phyloP scores from a whole-genome alignment of 1,140 invertebrate genomes.

The Drosophila pallidifrons region DNA sequence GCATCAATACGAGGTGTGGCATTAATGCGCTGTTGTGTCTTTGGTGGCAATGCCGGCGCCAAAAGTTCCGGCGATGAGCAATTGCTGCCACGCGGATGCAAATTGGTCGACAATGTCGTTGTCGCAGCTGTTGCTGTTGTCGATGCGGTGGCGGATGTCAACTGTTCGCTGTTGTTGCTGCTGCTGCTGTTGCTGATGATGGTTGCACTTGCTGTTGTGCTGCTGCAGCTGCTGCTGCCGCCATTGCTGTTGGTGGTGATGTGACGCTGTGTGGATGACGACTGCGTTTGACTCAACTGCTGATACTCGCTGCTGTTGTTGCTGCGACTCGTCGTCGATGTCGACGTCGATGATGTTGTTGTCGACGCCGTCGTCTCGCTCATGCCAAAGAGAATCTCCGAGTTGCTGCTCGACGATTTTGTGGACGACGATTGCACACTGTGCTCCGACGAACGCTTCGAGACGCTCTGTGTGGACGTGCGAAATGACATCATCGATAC shows the following conservation, averaged over 20 bases:
- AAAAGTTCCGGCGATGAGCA: conserved; percentile 41
- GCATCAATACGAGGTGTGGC: conserved; percentile 90
- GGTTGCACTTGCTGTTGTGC: conserved; percentile 32
- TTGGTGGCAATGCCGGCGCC: conserved; percentile 89
- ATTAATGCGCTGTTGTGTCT: conserved; percentile 82
- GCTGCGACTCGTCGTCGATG: conserved; percentile 39
- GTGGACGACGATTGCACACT: conserved; percentile 85
- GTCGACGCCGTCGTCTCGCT: conserved; percentile 43
- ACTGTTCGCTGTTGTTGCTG: conserved; percentile 23
- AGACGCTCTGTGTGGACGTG: conserved; percentile 88
- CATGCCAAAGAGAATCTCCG: conserved; percentile 66
- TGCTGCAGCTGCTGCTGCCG: conserved; percentile 41
- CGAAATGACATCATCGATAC: conserved; percentile 89
- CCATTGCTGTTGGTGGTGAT: conserved; percentile 40
- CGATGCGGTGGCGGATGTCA: background rate
- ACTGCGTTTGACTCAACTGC: conserved; percentile 55
- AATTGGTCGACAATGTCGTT: conserved; percentile 27
- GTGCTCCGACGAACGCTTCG: conserved; percentile 87
- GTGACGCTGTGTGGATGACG: conserved; percentile 40
- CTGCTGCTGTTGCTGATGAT: conserved; percentile 26
- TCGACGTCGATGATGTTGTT: conserved; percentile 8
- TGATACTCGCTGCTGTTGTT: conserved; percentile 57
- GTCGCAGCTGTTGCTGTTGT: conserved; percentile 26
- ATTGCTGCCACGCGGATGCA: conserved; percentile 35
- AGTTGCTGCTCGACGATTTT: conserved; percentile 79